Base-by-base conservation (phyloP, 2,888 invertebrate species). In the Pristionchus mayeri region DNA sequence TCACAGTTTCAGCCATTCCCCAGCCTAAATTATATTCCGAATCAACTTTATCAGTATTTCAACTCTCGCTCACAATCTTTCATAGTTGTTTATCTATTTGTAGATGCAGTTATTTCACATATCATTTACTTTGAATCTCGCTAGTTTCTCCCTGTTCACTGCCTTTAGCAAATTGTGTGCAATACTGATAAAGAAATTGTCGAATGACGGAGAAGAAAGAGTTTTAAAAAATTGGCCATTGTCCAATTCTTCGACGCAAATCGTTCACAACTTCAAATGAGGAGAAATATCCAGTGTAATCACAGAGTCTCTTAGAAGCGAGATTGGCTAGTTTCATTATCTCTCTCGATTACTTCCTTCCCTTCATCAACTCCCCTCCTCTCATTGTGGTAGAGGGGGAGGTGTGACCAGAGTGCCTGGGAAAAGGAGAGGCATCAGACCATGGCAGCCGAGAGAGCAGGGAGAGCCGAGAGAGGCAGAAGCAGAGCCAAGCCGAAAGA, bases 291-390 rank as follows among this genome's bases (percentile, higher is more conserved):
- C n/a, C n/a, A n/a, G n/a, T n/a, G n/a, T n/a, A n/a, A n/a, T n/a
- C n/a, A n/a, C n/a, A n/a, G n/a, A n/a, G n/a, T n/a, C n/a, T n/a
- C n/a, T n/a, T n/a, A n/a, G n/a, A n/a, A n/a, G n/a, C n/a, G n/a
- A n/a, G n/a, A n/a, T n/a, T n/a, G n/a, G n/a, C n/a, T n/a, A 63
- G 63, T 63, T 63, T 63, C 63, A 63, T 63, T 63, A 63, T 63
- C 63, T 40, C 11, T 24, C 71, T 40, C 24, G 37, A 44, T 71
- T 44, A 40, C 71, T 71, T 44, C 40, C 27, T 16, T 9, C 67
- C 67, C 21, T 67, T 71, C 71, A 71, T 71, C 40, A 71, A n/a
- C 71, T 40, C 67, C 40, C 13, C 71, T 9, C 30, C 40, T n/a
- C 71, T 40, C 71, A 21, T 63, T 30, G 30, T 63, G 0, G n/a